Evolutionary conservation across 64 coral and sea anemone genomes (phyloP).

Genomic region (Catalaphyllia jardinei): DNA sequence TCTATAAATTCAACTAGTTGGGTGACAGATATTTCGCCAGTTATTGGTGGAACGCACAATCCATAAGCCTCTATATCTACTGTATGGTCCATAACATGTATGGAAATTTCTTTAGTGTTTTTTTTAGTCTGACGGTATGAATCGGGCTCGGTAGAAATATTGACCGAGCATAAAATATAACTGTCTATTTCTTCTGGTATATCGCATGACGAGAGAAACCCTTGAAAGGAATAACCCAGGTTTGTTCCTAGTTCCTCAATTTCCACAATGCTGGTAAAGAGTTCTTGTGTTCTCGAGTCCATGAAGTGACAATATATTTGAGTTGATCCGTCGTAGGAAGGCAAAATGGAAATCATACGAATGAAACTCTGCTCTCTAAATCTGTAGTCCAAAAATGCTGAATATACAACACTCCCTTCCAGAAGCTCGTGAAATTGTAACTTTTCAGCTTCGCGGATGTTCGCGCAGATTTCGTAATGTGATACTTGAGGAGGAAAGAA

Average conservation of each 20-base stretch:
- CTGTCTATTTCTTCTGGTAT: slow-evolving; percentile 41
- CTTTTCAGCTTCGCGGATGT: not conserved
- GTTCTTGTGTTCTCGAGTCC: slow-evolving; percentile 1
- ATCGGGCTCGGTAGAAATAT: slow-evolving; percentile 20
- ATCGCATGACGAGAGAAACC: slow-evolving; percentile 23
- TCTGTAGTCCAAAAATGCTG: slow-evolving; percentile 43
- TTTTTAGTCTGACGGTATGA: not conserved
- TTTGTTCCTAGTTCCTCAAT: slow-evolving; percentile 36
- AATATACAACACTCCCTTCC: slow-evolving; percentile 35
- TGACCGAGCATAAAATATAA: slow-evolving; percentile 14
- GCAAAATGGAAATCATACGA: slow-evolving; percentile 30
- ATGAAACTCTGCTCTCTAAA: slow-evolving; percentile 14
- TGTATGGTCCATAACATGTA: not conserved
- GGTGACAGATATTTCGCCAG: not conserved
- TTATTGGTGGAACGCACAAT: slow-evolving; percentile 54
- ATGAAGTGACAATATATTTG: slow-evolving; percentile 33
- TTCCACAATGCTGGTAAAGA: slow-evolving; percentile 20
- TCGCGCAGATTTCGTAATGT: not conserved
- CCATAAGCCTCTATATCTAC: slow-evolving; percentile 16
- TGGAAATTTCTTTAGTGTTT: slow-evolving; percentile 27
- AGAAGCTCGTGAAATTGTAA: slow-evolving; percentile 43
- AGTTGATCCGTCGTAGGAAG: slow-evolving; percentile 1
- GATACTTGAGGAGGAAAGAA: slow-evolving; percentile 8
- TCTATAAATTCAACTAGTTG: slow-evolving; percentile 57
- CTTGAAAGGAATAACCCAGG: slow-evolving; percentile 23